Base-by-base conservation (phyloP, 2,113 vertebrate genomes). In the Bubo scandiacus region DNA sequence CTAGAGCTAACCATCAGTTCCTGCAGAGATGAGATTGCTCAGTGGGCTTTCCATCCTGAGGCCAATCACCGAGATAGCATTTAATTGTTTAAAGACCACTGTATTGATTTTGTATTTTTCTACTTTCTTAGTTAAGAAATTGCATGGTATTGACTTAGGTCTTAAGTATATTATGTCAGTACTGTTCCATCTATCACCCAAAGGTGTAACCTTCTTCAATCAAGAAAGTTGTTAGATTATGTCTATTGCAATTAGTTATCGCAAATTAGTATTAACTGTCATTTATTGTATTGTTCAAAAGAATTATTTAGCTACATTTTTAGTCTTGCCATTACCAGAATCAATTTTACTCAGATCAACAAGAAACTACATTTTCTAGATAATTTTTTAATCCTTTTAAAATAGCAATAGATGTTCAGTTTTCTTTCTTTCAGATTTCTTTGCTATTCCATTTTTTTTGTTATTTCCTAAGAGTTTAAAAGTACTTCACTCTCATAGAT, bases 141-240 rank as follows among this genome's bases (percentile, higher is more conserved):
- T 47, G 47, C 11, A 4, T 0, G 20, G 22, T 36, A 38, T 54
- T 30, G 84, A 70, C 61, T 13, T n/a, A 15, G 20, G 4, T 5
- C 8, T 5, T 1, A 29, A 22, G 52, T 16, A 3, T 27, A 4
- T 81, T 7, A 4, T 63, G 62, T 2, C 67, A 5, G 59, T 0
- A 7, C 32, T 34, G 10, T 15, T 23, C 10, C 5, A 14, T 42
- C 54, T 54, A 1, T 6, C 72, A 6, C 4, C 55, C 38, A 29
- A 8, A 8, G 42, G 5, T 15, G 36, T 3, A 23, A 75, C 7
- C 15, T n/a, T 21, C 54, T 17, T 16, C 54, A 38, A 2, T 1
- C 34, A 15, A 21, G 68, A 7, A 15, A 29, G 38, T 1, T 34
- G 15, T 19, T 10, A 11, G 32, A 0, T 34, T 49, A 7, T 78